Percentiles rank a stretch among this genome's conserved stretches.
phyloP scores from a whole-genome alignment of 2,113 vertebrate species.

The Glareola pratincola region DNA sequence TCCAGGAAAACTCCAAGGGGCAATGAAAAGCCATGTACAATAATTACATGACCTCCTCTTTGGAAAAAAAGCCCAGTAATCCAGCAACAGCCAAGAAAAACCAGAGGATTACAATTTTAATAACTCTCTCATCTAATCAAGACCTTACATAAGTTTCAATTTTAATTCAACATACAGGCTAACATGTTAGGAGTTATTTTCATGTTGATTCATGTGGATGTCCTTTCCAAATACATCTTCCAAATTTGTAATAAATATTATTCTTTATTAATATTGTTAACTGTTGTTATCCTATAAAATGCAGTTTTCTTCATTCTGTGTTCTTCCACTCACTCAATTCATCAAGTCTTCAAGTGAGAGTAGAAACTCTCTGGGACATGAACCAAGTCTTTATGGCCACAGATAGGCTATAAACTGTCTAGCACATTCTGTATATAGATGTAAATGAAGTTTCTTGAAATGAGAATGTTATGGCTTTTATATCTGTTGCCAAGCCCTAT shows the following conservation, averaged over 20 bases:
- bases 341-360: not conserved
- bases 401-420: not conserved
- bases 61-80: not conserved
- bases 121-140: not conserved
- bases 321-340: not conserved
- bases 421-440: not conserved
- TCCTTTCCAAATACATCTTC: not conserved
- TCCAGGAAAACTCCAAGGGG: not conserved
- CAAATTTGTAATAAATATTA: not conserved
- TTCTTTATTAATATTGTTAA: not conserved
- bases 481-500: not conserved
- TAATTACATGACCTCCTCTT: not conserved
- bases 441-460: slow-evolving; percentile 10
- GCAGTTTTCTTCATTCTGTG: not conserved
- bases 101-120: not conserved
- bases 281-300: not conserved
- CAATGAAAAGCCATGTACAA: not conserved
- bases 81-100: not conserved
- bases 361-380: not conserved
- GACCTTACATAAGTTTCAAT: not conserved
- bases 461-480: not conserved
- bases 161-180: not conserved
- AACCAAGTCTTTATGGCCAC: not conserved
- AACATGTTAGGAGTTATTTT: not conserved
- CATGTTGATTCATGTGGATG: not conserved